Conservation (phyloP, 2,113 vertebrate genomes). For the Meleagris gallopavo region DNA sequence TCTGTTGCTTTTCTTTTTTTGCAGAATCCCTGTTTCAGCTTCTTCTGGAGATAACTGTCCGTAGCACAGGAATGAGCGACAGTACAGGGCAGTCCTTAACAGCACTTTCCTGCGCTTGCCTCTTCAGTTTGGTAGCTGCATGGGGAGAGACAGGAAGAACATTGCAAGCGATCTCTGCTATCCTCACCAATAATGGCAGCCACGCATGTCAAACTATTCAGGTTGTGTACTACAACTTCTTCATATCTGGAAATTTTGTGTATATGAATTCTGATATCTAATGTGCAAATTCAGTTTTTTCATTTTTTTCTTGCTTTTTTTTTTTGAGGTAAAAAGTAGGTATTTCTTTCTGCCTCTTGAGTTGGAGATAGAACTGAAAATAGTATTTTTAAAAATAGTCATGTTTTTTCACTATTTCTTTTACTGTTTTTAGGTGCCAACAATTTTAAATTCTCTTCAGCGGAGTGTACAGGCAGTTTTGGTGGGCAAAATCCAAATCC, state of each 20-base stretch:
- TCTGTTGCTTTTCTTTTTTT: conserved; percentile 47
- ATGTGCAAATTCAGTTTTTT: background rate
- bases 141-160: conserved; percentile 98
- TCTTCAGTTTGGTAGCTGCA: conserved; percentile 97
- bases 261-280: background rate
- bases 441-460: conserved; percentile 95
- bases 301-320: rapidly evolving
- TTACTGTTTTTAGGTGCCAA: conserved; percentile 87
- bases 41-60: conserved; percentile 95
- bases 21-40: conserved; percentile 97
- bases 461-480: conserved; percentile 97
- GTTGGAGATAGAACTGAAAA: background rate
- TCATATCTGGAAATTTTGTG: background rate
- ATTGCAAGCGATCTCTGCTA: conserved; percentile 96
- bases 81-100: conserved; percentile 95
- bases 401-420: background rate
- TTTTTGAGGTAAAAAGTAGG: background rate
- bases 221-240: conserved; percentile 78
- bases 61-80: conserved; percentile 94
- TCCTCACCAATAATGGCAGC: conserved; percentile 98
- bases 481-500: conserved; percentile 98
- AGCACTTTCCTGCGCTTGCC: conserved; percentile 96
- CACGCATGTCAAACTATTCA: conserved; percentile 98
- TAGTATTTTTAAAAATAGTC: rapidly evolving
- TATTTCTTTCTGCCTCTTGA: background rate